Evolutionary conservation across 2,888 invertebrate genomes (phyloP), one percentile per base, ranked within the genome.

Genomic region (Drosophila stalkeri): DNA sequence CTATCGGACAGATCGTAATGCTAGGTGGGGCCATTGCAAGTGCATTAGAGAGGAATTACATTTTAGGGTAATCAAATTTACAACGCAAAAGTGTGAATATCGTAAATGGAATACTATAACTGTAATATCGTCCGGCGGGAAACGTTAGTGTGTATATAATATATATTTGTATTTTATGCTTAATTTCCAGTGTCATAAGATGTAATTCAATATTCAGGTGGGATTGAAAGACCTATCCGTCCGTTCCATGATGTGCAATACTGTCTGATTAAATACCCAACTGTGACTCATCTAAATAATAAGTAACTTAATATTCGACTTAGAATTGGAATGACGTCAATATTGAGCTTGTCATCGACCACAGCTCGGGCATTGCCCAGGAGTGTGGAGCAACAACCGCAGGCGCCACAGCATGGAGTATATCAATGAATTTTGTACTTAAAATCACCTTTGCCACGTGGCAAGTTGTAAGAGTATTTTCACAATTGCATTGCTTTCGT

Each of bases 401-500:
- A 62, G 43, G 23, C n/a, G 65, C 23, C 57, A 59, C 35, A 51
- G 63, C 80, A 64, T 46, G 60, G 63, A 64, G 52, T 62, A 44
- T 43, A 43, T 39, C 16, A 16, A 47, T 43, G 2, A 64, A 43
- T 54, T 47, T 47, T 52, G 11, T 47, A 67, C 18, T 44, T 46
- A n/a, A 55, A 31, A 63, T 49, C 27, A 59, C 59, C 18, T 35
- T 60, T 56, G 72, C 64, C 64, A 51, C 27, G 12, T 49, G 44
- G 75, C 52, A 69, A 77, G 35, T 62, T 64, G 54, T 66, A 66
- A 64, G 57, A 77, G 52, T 66, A 39, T 41, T n/a, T 41, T 64
- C 61, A 67, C 66, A 66, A 56, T 62, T 65, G 56, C 64, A 52
- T 65, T 80, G 79, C 79, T 80, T 80, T 68, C 71, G 64, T 66